These are phyloP conservation scores for Lates calcarifer DNA, from an alignment of 2,113 vertebrate genomes.

Conservation along the genomic window DNA sequence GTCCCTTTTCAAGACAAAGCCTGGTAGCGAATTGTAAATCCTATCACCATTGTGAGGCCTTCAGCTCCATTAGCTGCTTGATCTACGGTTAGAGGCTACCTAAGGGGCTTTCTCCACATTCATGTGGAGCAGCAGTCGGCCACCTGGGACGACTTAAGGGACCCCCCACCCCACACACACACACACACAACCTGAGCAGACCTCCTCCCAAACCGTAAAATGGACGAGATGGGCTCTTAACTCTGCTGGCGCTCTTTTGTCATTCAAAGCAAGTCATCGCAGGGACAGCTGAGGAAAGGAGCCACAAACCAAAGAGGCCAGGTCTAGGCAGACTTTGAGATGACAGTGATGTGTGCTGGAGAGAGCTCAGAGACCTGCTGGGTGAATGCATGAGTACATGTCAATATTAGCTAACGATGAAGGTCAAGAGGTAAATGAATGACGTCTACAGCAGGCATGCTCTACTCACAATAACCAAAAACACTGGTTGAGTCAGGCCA, in stretches of 20 bases:
- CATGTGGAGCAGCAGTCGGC: slow-evolving; percentile 57
- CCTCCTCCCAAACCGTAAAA: slow-evolving; percentile 62
- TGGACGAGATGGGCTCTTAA: slow-evolving; percentile 69
- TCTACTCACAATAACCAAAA: neutral
- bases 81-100: slow-evolving; percentile 65
- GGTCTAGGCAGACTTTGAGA: slow-evolving; percentile 17
- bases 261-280: slow-evolving; percentile 73
- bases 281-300: slow-evolving; percentile 56
- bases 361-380: neutral
- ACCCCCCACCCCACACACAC: neutral
- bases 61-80: slow-evolving; percentile 59
- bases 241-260: slow-evolving; percentile 75
- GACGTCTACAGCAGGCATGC: neutral
- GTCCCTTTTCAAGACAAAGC: slow-evolving; percentile 62
- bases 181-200: slow-evolving; percentile 42
- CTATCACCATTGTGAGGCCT: slow-evolving; percentile 52
- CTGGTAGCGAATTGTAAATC: slow-evolving; percentile 62
- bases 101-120: slow-evolving; percentile 50
- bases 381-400: neutral
- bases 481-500: neutral
- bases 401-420: neutral
- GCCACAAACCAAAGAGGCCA: slow-evolving; percentile 16
- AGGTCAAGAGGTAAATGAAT: neutral
- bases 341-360: slow-evolving; percentile 29
- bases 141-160: slow-evolving; percentile 74